Conservation (phyloP, 2,888 invertebrate genomes). For the Tyria jacobaeae region DNA sequence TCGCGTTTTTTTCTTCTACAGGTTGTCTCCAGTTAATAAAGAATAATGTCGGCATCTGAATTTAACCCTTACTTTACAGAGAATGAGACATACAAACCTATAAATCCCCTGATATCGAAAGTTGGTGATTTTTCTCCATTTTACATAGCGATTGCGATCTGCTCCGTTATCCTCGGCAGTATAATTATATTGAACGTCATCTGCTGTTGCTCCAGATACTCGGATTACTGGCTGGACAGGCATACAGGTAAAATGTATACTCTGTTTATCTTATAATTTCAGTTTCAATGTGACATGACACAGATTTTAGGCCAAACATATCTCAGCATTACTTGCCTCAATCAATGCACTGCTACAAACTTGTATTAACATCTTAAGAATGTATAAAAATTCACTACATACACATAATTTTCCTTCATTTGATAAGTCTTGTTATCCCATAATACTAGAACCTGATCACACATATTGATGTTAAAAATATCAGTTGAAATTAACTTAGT, state of each 20-base stretch:
- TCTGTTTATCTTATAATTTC: constrained; percentile 44
- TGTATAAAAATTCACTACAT: no score
- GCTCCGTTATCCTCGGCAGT: constrained; percentile 89
- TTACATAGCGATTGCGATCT: constrained; percentile 93
- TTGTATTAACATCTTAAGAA: background rate
- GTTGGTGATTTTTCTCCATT: constrained; percentile 93
- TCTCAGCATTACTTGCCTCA: background rate
- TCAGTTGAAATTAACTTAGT: background rate
- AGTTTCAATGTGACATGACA: background rate
- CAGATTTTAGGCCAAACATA: background rate
- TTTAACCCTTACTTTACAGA: constrained; percentile 77
- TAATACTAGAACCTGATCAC: no score
- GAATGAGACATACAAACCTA: constrained; percentile 73
- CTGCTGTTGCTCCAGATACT: constrained; percentile 93
- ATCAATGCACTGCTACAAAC: background rate
- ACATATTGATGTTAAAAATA: no score
- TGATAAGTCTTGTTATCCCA: no score
- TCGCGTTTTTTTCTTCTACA: constrained; percentile 72
- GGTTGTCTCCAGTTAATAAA: constrained; percentile 60
- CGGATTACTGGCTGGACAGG: constrained; percentile 93
- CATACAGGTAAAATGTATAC: constrained; percentile 88
- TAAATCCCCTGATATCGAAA: constrained; percentile 69
- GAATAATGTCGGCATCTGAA: constrained; percentile 79
- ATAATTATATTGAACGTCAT: constrained; percentile 92
- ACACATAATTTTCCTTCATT: no score